phyloP scores from a whole-genome alignment of 1,140 invertebrate genomes.

The Penaeus vannamei region DNA sequence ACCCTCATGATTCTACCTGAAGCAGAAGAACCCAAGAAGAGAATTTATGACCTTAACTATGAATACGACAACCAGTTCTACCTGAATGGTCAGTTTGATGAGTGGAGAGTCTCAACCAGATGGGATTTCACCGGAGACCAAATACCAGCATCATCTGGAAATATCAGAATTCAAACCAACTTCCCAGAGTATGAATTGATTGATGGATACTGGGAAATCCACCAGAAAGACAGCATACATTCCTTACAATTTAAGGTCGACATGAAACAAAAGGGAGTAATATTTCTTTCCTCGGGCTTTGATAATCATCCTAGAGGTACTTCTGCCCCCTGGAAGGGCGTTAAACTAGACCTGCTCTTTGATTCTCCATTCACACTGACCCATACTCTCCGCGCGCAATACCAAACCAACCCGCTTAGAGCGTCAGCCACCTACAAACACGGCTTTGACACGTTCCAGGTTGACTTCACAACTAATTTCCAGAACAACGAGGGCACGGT shows the following conservation, averaged over 20 bases:
- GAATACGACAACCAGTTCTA: slow-evolving; percentile 23
- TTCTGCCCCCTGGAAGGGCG: slow-evolving; percentile 24
- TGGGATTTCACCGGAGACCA: slow-evolving; percentile 1
- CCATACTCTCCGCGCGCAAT: slow-evolving; percentile 42
- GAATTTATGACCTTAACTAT: slow-evolving; percentile 37
- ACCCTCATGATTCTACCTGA: neutral
- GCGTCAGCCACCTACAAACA: slow-evolving; percentile 31
- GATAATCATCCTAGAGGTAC: neutral
- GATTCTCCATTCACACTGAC: slow-evolving; percentile 52
- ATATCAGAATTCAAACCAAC: slow-evolving; percentile 42
- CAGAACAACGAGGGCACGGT: slow-evolving; percentile 2
- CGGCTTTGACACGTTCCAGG: slow-evolving; percentile 44
- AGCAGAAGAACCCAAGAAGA: neutral
- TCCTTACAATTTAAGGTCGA: slow-evolving; percentile 8
- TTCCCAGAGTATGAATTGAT: slow-evolving; percentile 32
- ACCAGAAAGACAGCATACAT: slow-evolving; percentile 15
- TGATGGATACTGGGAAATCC: slow-evolving; percentile 44
- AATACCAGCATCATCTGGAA: slow-evolving; percentile 19
- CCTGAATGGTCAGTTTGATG: slow-evolving; percentile 43
- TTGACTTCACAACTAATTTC: slow-evolving; percentile 34
- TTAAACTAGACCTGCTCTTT: slow-evolving; percentile 5
- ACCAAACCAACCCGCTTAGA: neutral
- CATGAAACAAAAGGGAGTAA: slow-evolving; percentile 14
- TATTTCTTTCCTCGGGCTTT: neutral
- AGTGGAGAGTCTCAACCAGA: slow-evolving; percentile 24